Conservation (phyloP, 2,113 vertebrate species). For the Chloropsis cyanopogon region DNA sequence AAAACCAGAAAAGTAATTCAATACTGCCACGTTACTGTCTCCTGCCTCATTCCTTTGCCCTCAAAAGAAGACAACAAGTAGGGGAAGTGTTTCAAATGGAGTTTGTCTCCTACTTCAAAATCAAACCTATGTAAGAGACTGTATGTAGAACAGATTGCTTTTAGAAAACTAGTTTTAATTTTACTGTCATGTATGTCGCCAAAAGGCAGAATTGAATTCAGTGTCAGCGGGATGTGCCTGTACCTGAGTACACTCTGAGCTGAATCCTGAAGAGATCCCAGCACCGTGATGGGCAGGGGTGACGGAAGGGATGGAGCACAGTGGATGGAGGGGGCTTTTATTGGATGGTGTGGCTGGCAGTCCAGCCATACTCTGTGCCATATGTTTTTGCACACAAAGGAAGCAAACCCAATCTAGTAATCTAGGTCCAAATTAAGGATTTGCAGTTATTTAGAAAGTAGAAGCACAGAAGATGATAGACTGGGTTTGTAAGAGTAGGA, state of each 20-base stretch:
- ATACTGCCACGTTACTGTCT: not conserved
- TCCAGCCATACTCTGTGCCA: rapidly evolving
- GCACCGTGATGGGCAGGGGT: rapidly evolving
- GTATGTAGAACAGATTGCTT: not conserved
- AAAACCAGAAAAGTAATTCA: not conserved
- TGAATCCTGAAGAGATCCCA: not conserved
- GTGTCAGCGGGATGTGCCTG: rapidly evolving
- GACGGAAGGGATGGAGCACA: not conserved
- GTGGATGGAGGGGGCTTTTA: rapidly evolving
- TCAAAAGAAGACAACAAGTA: not conserved
- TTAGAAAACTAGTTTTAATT: not conserved
- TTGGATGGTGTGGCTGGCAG: not conserved
- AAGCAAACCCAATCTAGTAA: not conserved
- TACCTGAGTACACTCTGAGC: not conserved
- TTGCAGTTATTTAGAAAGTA: not conserved
- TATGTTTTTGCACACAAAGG: not conserved
- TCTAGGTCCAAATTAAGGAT: not conserved
- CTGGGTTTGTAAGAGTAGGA: not conserved
- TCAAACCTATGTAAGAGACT: not conserved
- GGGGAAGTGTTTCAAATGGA: not conserved
- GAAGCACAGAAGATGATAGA: not conserved
- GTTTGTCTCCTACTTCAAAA: not conserved
- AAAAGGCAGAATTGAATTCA: not conserved
- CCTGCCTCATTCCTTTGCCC: not conserved
- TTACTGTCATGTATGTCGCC: not conserved